Evolutionary conservation across 2,113 vertebrate species (phyloP), one percentile per base, ranked within the genome.

Genomic region (Mobula birostris): DNA sequence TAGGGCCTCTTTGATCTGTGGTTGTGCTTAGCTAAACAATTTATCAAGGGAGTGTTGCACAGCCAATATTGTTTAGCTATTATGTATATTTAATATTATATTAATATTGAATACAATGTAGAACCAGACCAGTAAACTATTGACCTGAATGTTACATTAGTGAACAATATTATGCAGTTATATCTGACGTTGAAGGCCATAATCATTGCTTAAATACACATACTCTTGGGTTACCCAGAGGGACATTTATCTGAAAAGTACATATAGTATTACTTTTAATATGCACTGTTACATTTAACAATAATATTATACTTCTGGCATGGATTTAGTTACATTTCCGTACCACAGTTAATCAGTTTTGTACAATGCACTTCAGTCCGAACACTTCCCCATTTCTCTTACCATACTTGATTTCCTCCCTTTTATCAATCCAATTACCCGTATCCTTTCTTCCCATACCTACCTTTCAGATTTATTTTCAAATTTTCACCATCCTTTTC

Each of bases 51-150:
- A 56, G 40, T 6, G n/a, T 66, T 66, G 63, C 40, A 29, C n/a
- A 68, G n/a, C 14, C 61, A 36, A 36, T 66, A 6, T 68, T 90
- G 85, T 90, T 90, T 90, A 66, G 29, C 61, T 14, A 15, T 90
- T 90, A 90, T 66, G 15, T 32, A 12, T 32, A 90, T 90, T 88
- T 29, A 61, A 88, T 63, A 88, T 19, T 68, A 32, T 90, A 66
- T 90, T n/a, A 90, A 90, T 68, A 66, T 90, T 90, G 85, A 66
- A 68, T 68, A 68, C 61, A 36, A 5, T 66, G 66, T 66, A 90
- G 29, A 90, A 32, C 29, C n/a, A 90, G 85, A 90, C 85, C 63
- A 66, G n/a, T 90, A 68, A 15, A 68, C 61, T 87, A 63, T 63
- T 87, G 83, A 90, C 14, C n/a, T 19, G 85, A 90, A 32, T 17